Percentiles rank a stretch among this genome's conserved stretches.
These are phyloP conservation scores for Calypte anna DNA, from an alignment of 2,113 vertebrate species.

Conservation along the genomic window DNA sequence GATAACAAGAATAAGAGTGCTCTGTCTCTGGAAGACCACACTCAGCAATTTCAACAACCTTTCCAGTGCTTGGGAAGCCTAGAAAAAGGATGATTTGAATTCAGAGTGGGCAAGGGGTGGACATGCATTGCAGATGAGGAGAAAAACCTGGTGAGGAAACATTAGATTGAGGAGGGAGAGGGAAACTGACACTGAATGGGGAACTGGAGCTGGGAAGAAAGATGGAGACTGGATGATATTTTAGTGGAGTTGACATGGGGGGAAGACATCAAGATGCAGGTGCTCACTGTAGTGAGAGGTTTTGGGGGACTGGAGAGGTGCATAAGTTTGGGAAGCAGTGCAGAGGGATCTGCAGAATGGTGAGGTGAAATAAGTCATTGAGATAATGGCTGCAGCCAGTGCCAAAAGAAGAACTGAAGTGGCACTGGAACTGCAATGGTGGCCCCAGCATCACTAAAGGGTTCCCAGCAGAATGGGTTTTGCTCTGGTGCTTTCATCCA, in stretches of 20 bases:
- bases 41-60: not conserved
- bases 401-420: not conserved
- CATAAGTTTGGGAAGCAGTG: not conserved
- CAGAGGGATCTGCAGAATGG: not conserved
- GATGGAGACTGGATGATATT: not conserved
- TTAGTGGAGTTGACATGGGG: not conserved
- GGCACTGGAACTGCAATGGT: not conserved
- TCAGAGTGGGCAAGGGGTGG: not conserved
- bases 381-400: not conserved
- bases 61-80: not conserved
- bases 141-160: not conserved
- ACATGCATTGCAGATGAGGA: not conserved
- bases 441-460: not conserved
- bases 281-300: not conserved
- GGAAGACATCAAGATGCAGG: not conserved
- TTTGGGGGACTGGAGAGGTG: not conserved
- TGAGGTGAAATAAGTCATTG: not conserved
- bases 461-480: not conserved
- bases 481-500: not conserved
- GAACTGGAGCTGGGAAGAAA: not conserved
- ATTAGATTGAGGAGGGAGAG: rapidly evolving
- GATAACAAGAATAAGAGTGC: not conserved
- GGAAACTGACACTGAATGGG: not conserved
- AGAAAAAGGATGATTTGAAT: not conserved
- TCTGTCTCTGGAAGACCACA: not conserved